Base-by-base conservation (phyloP, 1,140 invertebrate genomes). In the Adoxophyes honmai region DNA sequence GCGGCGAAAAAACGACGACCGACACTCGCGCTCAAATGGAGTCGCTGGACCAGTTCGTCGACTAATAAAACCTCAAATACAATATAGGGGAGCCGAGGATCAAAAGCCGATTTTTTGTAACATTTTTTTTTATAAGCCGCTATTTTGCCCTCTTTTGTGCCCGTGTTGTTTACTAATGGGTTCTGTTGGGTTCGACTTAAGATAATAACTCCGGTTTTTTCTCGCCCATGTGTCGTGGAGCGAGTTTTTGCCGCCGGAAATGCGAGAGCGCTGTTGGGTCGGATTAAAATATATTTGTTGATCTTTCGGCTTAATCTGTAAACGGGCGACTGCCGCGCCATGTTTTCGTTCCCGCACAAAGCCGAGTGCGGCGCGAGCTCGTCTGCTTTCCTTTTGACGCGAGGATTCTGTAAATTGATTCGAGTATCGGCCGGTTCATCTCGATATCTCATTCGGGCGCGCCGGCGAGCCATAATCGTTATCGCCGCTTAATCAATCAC, bases 161-260 rank as follows among this genome's bases (percentile, higher is more conserved):
- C 70, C 75, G 76, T 81, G 86, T 88, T 88, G 86, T 86, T 88
- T 88, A 88, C 86, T 88, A 88, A 88, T 88, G 86, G 83, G 78
- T 88, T 86, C 82, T 84, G 85, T 83, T 88, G 81, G 81, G 78
- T 86, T 85, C 83, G 81, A 88, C 83, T 86, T 86, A 79, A 86
- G 85, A 88, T 88, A 88, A 88, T 88, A 88, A 84, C 77, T 86
- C 73, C 64, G 68, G 66, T 84, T 86, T 88, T 88, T 86, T 81
- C 75, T 79, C 75, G 75, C 62, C 81, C 86, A 86, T 86, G 77
- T 86, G 83, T 86, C 73, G 82, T 62, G 68, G 42, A 61, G 55
- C 64, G 67, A 70, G 69, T 82, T 85, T 84, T 80, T 83, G 77
- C 78, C 70, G 75, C 76, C 81, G 86, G 83, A 88, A 86, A 88